Evolutionary conservation across 23 tunicate species (phyloP), one percentile per base, ranked within the genome.

Genomic region (Ascidia mentula): DNA sequence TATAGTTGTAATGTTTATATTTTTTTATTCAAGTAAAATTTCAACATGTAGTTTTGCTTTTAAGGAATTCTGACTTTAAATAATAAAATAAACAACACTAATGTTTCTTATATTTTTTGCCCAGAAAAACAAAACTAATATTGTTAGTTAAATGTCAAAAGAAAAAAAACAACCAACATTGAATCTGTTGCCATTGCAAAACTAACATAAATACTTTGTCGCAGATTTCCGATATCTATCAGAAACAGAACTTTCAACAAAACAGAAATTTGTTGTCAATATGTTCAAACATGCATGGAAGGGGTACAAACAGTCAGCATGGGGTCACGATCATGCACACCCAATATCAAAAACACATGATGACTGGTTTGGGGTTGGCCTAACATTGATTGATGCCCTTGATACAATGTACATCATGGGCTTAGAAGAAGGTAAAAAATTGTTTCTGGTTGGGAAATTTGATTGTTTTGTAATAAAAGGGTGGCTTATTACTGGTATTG

Each of bases 271-370:
- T 46, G 86, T 92, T 37, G 91, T 87, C 1, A 65, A 79, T 12
- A 87, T 92, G 97, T 89, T 92, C 69, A 39, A 83, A 42, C 99
- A 95, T 69, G 95, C 99, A 0, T 95, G 99, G 99, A 79, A 81
- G 35, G 95, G 92, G 24, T 95, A 95, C 88, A 89, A 82, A 45
- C 37, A 73, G 26, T 40, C 86, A 65, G 99, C 96, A 17, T 89
- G 94, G 94, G 95, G 95, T 0, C 99, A 95, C 74, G 99, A 95
- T 70, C 94, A 89, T 69, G 86, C 90, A 8, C 94, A 95, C 38
- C 99, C 99, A 12, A 89, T 95, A 18, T 85, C 95, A 18, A 87
- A 78, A 45, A 82, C 77, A 0, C 65, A 78, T 73, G 99, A 95
- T 45, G 91, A 95, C 59, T 95, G 99, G 99, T 95, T 95, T 69